phyloP scores from a whole-genome alignment of 1,140 invertebrate genomes.

The Plectus sambesii region DNA sequence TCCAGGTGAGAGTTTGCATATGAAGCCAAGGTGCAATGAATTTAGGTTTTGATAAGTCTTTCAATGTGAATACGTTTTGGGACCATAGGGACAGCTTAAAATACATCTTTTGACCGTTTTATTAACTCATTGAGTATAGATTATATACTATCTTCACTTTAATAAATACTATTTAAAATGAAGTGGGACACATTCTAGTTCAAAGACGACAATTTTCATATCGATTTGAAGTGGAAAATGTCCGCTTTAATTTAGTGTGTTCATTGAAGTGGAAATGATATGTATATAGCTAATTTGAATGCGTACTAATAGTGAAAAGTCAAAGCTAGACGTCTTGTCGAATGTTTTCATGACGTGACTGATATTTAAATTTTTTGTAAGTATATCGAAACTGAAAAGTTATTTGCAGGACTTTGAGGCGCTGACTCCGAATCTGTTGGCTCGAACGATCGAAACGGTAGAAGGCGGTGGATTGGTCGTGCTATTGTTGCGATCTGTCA shows the following conservation, averaged over 20 bases:
- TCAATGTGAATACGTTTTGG: too few relatives aligned
- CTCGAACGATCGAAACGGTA: constrained; percentile 92
- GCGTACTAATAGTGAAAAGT: neutral
- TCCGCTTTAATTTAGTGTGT: neutral
- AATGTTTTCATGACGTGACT: constrained; percentile 13
- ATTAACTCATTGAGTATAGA: too few relatives aligned
- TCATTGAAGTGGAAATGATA: constrained; percentile 11
- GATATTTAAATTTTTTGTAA: constrained; percentile 41
- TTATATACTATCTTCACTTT: too few relatives aligned
- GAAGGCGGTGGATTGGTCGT: constrained; percentile 92
- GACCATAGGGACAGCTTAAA: too few relatives aligned
- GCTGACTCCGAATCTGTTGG: constrained; percentile 91
- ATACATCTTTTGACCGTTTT: too few relatives aligned
- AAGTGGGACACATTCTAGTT: too few relatives aligned
- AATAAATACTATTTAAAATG: too few relatives aligned
- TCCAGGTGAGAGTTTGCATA: constrained; percentile 59
- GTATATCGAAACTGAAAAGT: too few relatives aligned
- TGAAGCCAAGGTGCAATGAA: too few relatives aligned
- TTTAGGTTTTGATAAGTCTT: neutral
- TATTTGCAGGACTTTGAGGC: constrained; percentile 85
- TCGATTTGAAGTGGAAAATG: neutral
- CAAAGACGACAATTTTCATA: too few relatives aligned
- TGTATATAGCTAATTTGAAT: neutral
- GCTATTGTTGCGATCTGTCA: constrained; percentile 66
- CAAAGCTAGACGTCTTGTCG: neutral